Conservation (phyloP, 2,888 invertebrate species). For the Eupithecia subumbrata region DNA sequence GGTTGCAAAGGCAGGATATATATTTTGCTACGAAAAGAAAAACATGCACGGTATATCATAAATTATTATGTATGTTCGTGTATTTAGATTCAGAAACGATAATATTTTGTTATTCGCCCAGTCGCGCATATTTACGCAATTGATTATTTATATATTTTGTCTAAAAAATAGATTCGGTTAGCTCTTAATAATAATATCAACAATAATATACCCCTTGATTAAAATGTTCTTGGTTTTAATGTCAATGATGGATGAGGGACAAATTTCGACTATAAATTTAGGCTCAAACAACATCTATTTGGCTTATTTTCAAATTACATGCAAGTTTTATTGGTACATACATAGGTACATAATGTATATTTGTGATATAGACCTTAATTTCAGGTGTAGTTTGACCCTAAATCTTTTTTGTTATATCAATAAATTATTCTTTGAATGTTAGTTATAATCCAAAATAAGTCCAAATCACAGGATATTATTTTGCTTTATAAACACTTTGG, state of each 20-base stretch:
- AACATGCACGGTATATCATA: background rate
- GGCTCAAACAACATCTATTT: conserved; percentile 5
- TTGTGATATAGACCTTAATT: background rate
- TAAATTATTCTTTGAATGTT: background rate
- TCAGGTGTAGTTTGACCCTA: conserved; percentile 11
- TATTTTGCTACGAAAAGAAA: background rate
- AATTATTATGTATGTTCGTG: background rate
- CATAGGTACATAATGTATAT: background rate
- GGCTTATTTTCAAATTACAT: background rate
- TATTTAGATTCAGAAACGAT: background rate
- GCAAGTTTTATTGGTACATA: background rate
- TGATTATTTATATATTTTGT: background rate
- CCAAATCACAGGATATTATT: conserved; percentile 15
- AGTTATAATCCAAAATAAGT: background rate
- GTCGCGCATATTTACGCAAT: background rate
- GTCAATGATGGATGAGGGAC: too few species aligned
- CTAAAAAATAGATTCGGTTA: background rate
- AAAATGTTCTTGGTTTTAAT: too few species aligned
- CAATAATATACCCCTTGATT: background rate
- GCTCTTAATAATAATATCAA: background rate
- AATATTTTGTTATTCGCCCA: background rate
- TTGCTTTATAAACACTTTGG: background rate
- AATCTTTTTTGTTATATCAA: background rate
- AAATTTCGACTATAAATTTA: background rate
- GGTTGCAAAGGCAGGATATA: background rate